Evolutionary conservation across 2,797 vertebrate species (phyloP).

Genomic region (Semaprochilodus insignis): DNA sequence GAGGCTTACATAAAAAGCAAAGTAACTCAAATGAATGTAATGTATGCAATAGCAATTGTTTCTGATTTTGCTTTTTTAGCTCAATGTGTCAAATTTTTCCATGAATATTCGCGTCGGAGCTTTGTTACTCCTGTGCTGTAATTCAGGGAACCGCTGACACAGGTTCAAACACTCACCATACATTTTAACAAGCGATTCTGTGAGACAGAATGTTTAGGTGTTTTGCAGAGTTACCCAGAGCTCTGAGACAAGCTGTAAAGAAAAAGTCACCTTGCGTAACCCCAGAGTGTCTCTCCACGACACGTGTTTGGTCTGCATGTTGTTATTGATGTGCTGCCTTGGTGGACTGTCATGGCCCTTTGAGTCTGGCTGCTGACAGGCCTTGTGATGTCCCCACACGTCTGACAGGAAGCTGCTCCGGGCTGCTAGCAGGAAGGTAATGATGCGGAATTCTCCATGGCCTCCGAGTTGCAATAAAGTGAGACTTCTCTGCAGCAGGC

Average conservation of each 20-base stretch:
- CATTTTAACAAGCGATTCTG: neutral
- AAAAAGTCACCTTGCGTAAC: conserved; percentile 38
- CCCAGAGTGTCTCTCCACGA: conserved; percentile 29
- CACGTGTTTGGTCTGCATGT: conserved; percentile 45
- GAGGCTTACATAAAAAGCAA: neutral
- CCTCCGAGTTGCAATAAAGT: conserved; percentile 42
- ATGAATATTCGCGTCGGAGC: neutral
- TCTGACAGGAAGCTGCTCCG: conserved; percentile 54
- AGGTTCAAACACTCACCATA: neutral
- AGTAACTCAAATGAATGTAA: no score
- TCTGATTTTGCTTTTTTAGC: neutral
- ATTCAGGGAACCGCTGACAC: neutral
- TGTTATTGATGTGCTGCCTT: conserved; percentile 40
- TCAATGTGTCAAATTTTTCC: neutral
- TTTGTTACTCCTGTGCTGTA: neutral
- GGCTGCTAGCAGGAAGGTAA: conserved; percentile 50
- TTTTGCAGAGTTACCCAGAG: neutral
- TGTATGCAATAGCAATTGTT: no score
- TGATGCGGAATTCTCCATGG: conserved; percentile 45
- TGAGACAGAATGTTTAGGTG: conserved; percentile 15
- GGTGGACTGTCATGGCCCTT: conserved; percentile 47
- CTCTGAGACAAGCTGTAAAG: conserved; percentile 19
- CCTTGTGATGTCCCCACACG: conserved; percentile 48
- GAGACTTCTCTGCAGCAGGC: conserved; percentile 41
- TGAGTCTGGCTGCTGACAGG: conserved; percentile 50